Base-by-base conservation (phyloP, 2,797 vertebrate species). In the Smutsia gigantea region DNA sequence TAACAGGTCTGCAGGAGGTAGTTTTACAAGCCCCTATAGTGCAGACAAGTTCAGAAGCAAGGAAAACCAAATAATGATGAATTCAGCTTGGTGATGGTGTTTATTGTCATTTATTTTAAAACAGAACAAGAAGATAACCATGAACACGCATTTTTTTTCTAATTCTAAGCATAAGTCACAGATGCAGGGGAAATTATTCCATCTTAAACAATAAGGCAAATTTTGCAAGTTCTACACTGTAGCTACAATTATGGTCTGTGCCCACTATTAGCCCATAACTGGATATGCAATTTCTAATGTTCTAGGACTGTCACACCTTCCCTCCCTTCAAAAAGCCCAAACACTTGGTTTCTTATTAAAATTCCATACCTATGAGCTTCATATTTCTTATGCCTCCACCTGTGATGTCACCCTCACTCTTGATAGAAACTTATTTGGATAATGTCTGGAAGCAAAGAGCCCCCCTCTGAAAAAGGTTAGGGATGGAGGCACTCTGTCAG, bases 401-500 rank as follows among this genome's bases (percentile, higher is more conserved):
- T 98, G 97, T 98, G 98, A 98, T 98, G 95, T 98, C 97, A 98
- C 90, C 88, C 90, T 98, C 95, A 95, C 93, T 98, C 97, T 98
- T 98, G 95, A 98, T 97, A 98, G 98, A 98, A 98, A 98, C 98
- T 98, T 96, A 97, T 94, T 91, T 96, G 91, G 91, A 93, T 93
- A 97, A 91, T 95, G 87, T 95, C 90, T 98, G 96, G 97, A 98
- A 98, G 97, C 96, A 97, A 98, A 98, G 98, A 97, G 61, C 96
- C 92, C 71, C 75, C 71, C 88, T 92, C 9, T 0, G 21, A 78
- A 98, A 98, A 98, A 98, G 97, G 97, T 69, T 98, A 98, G 96
- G 98, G 98, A 98, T 97, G 97, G 98, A 98, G 97, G 97, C 95
- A 97, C 96, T 96, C 78, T 97, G 97, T 98, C 98, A 98, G 84